Base-by-base conservation (phyloP, 2,797 vertebrate species). In the Lagodon rhomboides region DNA sequence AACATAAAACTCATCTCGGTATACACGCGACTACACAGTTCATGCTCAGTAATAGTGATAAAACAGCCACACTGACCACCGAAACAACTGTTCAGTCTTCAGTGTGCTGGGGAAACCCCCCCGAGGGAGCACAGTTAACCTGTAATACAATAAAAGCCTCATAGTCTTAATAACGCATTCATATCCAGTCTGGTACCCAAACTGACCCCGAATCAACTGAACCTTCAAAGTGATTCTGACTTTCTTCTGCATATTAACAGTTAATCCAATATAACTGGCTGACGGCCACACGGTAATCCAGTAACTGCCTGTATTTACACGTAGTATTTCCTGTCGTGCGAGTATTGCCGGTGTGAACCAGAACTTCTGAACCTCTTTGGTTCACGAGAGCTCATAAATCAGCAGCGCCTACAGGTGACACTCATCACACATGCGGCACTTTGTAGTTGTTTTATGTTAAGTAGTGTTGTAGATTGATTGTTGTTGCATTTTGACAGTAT, bases 241-340 rank as follows among this genome's bases (percentile, higher is more conserved):
- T 79, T 82, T 73, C 68, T 61, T 65, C 23, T 43, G 51, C 68
- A 73, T 85, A 84, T 71, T 79, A 82, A 77, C 46, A 76, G 54
- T 84, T 75, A 91, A 90, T 89, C 72, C 76, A 87, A 43, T 67
- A 66, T 27, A 73, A 61, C 49, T 13, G 25, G n/a, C 56, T 0
- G 25, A 65, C 22, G 6, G 27, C 43, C 43, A 59, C 34, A 64
- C 41, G 71, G 38, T 82, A 87, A 83, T 78, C 71, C 79, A 77
- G 53, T 85, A 77, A 81, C 51, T 43, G 65, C 58, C 44, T 38
- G 65, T 46, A 72, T 73, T 71, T 72, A 66, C 72, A 73, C 62
- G 30, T 5, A 78, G 68, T 66, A 60, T 64, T 84, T 85, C 50
- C 77, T 71, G 68, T 46, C 18, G 69, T 27, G 22, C 34, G 18